Evolutionary conservation across 2,888 invertebrate species (phyloP).

Genomic region (Gryllus longicercus): DNA sequence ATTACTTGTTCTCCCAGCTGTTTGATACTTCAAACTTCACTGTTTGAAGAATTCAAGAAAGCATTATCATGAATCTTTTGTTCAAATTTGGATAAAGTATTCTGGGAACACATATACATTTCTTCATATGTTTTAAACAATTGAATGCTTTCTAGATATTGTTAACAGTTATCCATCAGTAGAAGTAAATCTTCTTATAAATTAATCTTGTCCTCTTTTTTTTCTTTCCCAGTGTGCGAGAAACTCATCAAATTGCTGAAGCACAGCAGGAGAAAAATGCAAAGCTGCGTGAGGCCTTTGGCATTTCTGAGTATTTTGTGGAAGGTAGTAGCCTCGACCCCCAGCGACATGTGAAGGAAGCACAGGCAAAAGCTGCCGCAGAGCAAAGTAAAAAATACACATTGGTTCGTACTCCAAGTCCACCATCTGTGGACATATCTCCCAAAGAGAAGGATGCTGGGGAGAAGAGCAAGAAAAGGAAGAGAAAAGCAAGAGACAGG

Average conservation of each 20-base stretch:
- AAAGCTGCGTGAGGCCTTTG: conserved; percentile 87
- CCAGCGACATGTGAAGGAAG: conserved; percentile 63
- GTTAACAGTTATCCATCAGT: no score
- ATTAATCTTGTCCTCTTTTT: no score
- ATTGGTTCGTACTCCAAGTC: conserved; percentile 72
- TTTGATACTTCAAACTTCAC: no score
- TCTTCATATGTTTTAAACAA: no score
- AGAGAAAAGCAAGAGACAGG: conserved; percentile 42
- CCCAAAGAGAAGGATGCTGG: conserved; percentile 46
- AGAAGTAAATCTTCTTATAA: no score
- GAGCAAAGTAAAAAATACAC: conserved; percentile 60
- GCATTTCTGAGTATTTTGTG: conserved; percentile 88
- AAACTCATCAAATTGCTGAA: conserved; percentile 93
- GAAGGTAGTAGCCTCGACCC: conserved; percentile 91
- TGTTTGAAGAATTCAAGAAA: no score
- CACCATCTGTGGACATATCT: conserved; percentile 34
- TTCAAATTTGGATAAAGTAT: no score
- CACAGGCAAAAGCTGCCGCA: conserved; percentile 51
- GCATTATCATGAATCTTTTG: no score
- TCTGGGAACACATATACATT: no score
- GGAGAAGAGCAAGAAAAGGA: conserved; percentile 48
- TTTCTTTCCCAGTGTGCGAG: conserved; percentile 68
- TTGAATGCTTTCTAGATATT: no score
- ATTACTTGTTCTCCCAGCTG: no score
- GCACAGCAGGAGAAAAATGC: conserved; percentile 96